phyloP scores from a whole-genome alignment of 2,113 vertebrate genomes.

The Zosterops borbonicus region DNA sequence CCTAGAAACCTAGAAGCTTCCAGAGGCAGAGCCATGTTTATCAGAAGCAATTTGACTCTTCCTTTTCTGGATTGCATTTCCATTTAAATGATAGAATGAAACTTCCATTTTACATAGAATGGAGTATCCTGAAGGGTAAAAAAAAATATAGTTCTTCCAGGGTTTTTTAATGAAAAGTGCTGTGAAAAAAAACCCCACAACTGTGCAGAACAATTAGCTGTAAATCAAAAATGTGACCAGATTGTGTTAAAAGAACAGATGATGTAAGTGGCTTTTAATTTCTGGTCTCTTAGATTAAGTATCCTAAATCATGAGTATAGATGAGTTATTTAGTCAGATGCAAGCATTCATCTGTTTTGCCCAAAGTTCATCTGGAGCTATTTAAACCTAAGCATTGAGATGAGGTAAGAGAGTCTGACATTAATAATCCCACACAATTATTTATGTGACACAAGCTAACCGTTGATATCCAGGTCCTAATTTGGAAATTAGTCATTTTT shows the following conservation, averaged over 20 bases:
- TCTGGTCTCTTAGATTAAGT: neutral
- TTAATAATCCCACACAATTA: neutral
- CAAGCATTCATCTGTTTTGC: neutral
- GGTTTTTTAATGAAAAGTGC: neutral
- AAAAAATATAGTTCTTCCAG: neutral
- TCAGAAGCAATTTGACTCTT: neutral
- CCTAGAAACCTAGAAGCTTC: accelerated
- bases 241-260: constrained; percentile 18
- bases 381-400: neutral
- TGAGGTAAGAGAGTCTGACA: neutral
- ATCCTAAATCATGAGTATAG: constrained; percentile 6
- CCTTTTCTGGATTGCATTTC: neutral
- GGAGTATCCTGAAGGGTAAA: neutral
- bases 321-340: constrained; percentile 23
- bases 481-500: neutral
- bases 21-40: neutral
- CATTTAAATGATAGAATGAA: neutral
- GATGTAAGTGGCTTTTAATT: constrained; percentile 23
- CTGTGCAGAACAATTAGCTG: neutral
- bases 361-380: constrained; percentile 6
- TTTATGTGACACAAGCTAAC: neutral
- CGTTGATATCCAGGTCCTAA: neutral
- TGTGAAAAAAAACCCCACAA: neutral
- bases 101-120: neutral
- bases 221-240: constrained; percentile 46